Evolutionary conservation across 2,797 vertebrate species (phyloP).

Genomic region (Thripadectes ignobilis): DNA sequence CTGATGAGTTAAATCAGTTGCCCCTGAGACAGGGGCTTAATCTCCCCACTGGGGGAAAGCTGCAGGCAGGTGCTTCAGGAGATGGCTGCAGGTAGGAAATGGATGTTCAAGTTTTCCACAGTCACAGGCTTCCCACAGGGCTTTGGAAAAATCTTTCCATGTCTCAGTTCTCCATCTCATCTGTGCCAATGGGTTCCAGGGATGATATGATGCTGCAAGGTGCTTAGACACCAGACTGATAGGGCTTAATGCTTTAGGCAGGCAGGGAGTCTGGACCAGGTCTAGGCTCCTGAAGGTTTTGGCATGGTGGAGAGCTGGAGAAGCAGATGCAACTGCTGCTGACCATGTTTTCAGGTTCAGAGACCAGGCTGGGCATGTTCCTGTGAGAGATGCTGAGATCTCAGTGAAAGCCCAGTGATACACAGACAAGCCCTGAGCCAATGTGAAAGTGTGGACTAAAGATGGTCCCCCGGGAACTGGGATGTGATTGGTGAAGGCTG

Average conservation of each 20-base stretch:
- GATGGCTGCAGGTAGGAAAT: not conserved
- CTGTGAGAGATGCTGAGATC: not conserved
- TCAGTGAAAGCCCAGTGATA: not conserved
- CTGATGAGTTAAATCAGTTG: not conserved
- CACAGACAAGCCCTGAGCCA: not conserved
- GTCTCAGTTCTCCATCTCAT: not conserved
- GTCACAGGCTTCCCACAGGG: not conserved
- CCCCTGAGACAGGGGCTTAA: not conserved
- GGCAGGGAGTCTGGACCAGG: not conserved
- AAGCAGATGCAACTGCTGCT: not conserved
- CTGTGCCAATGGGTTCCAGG: rapidly evolving
- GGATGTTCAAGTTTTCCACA: not conserved
- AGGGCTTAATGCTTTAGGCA: not conserved
- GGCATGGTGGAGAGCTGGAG: not conserved
- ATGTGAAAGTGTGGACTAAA: not conserved
- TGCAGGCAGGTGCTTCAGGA: not conserved
- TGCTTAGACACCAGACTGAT: not conserved
- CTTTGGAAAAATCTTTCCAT: not conserved
- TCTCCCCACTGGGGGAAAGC: rapidly evolving
- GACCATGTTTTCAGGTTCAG: not conserved
- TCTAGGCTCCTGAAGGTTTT: not conserved
- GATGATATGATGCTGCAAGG: not conserved
- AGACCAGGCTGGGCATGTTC: not conserved
- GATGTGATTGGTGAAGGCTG: not conserved
- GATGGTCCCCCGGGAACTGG: not conserved